A percentile compares a stretch with the other conserved stretches of the same genome.
Conservation (phyloP, 2,797 vertebrate genomes). For the Carduelis carduelis region DNA sequence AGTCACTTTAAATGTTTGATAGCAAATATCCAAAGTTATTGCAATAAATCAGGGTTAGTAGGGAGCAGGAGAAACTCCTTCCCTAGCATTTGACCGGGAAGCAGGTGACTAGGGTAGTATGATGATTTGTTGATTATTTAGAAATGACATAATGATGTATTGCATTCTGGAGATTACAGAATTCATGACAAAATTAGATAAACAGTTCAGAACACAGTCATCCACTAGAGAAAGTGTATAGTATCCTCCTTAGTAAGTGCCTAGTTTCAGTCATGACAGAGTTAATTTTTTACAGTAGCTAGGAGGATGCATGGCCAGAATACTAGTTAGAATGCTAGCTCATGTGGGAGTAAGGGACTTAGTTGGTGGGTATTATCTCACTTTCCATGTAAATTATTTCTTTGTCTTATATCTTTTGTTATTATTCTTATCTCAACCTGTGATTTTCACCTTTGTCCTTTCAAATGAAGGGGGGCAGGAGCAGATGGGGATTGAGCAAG, state of each 20-base stretch:
- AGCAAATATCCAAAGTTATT: neutral
- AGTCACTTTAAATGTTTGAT: neutral
- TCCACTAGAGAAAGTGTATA: neutral
- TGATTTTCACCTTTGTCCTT: neutral
- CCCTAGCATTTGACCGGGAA: neutral
- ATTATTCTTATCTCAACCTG: neutral
- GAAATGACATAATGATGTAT: neutral
- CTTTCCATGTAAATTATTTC: neutral
- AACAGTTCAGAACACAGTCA: neutral
- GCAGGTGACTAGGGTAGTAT: neutral
- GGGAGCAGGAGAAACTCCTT: neutral
- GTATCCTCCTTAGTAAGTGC: neutral
- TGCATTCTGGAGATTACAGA: neutral
- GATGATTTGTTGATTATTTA: neutral
- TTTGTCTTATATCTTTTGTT: neutral
- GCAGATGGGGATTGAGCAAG: neutral
- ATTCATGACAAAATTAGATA: neutral
- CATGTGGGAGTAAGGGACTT: neutral
- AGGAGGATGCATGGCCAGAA: too few species aligned
- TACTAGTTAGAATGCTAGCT: neutral
- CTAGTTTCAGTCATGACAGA: neutral
- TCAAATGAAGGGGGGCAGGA: neutral
- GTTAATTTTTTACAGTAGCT: neutral
- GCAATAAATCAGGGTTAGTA: neutral
- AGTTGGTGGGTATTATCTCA: neutral